Evolutionary conservation across 2,113 vertebrate genomes (phyloP).

Genomic region (Myotis yumanensis): DNA sequence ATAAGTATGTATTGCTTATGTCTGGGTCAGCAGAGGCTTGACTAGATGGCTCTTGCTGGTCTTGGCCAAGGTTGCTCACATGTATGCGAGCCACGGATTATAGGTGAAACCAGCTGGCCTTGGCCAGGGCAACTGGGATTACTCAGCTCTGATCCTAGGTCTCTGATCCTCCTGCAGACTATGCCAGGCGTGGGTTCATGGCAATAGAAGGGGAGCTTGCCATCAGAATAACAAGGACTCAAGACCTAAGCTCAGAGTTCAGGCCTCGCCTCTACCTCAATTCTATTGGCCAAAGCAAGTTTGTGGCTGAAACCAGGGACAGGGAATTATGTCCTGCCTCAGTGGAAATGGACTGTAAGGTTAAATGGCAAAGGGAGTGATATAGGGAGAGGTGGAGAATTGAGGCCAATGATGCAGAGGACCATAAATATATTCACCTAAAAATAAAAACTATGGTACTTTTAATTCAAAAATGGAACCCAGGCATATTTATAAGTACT

Average conservation of each 20-base stretch:
- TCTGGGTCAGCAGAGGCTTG: neutral
- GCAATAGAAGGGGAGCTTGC: neutral
- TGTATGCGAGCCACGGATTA: neutral
- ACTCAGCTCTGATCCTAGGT: neutral
- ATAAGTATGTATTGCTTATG: neutral
- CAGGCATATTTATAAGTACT: neutral
- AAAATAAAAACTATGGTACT: slow-evolving; percentile 23
- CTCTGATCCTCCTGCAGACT: neutral
- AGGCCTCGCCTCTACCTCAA: neutral
- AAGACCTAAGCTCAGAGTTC: neutral
- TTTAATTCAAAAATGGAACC: neutral
- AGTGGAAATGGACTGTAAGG: neutral
- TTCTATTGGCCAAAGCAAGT: neutral
- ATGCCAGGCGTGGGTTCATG: neutral
- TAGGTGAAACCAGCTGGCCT: neutral
- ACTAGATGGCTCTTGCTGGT: neutral
- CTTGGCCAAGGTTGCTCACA: neutral
- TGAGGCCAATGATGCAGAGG: neutral
- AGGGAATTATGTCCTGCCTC: neutral
- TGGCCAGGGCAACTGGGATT: neutral
- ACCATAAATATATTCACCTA: neutral
- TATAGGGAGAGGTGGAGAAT: neutral
- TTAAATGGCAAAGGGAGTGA: neutral
- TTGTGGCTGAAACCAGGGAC: neutral
- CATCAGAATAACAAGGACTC: neutral